These are phyloP conservation scores for Semnornis frantzii DNA, from an alignment of 2,113 vertebrate species.

Conservation along the genomic window DNA sequence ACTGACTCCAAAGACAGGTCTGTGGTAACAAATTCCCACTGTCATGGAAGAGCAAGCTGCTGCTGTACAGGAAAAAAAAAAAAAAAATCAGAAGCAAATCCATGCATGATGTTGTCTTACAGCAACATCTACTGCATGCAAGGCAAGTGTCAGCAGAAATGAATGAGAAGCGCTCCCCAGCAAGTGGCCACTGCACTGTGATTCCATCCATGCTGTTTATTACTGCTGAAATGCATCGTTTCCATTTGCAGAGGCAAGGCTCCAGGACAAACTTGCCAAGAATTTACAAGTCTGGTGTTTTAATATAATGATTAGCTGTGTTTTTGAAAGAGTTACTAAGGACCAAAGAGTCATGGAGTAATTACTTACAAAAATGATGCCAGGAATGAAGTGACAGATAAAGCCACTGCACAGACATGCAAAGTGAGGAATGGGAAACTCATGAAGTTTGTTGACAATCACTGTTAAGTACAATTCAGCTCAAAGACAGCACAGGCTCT, in stretches of 20 bases:
- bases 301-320: slow-evolving; percentile 29
- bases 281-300: not conserved
- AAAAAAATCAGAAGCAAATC: not conserved
- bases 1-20: not conserved
- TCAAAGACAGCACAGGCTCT: not conserved
- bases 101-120: not conserved
- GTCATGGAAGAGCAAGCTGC: not conserved
- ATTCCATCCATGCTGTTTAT: not conserved
- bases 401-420: not conserved
- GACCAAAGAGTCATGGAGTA: not conserved
- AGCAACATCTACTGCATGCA: not conserved
- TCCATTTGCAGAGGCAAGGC: not conserved
- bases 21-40: not conserved
- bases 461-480: not conserved
- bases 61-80: not conserved
- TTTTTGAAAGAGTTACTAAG: slow-evolving; percentile 34
- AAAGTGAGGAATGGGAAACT: slow-evolving; percentile 21
- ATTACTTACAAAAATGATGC: slow-evolving; percentile 37
- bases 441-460: not conserved
- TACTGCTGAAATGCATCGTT: not conserved
- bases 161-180: not conserved
- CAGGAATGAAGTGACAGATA: not conserved
- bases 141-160: not conserved
- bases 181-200: rapidly evolving
- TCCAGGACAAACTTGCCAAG: not conserved